These are phyloP conservation scores for Heteromurus nitidus DNA, from an alignment of 2,888 invertebrate genomes.

Conservation along the genomic window DNA sequence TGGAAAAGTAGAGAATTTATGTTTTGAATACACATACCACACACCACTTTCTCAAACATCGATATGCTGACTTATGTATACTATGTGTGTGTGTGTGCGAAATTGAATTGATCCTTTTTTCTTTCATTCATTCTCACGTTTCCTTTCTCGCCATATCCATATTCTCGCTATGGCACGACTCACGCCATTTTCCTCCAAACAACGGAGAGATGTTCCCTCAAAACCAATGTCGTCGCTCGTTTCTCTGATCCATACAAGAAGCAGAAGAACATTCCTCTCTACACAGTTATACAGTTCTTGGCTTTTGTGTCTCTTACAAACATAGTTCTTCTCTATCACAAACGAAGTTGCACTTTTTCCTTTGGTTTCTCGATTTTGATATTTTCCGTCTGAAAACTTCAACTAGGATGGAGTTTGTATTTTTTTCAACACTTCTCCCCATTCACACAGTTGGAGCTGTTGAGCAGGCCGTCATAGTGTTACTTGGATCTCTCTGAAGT, in stretches of 20 bases:
- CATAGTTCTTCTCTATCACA: too few relatives aligned
- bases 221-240: background rate
- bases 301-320: too few relatives aligned
- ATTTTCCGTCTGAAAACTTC: too few relatives aligned
- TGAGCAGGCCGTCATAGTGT: too few relatives aligned
- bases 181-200: background rate
- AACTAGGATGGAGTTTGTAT: too few relatives aligned
- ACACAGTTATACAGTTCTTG: too few relatives aligned
- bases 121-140: constrained; percentile 12
- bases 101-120: constrained; percentile 61
- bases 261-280: too few relatives aligned
- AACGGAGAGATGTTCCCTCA: background rate
- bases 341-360: too few relatives aligned
- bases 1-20: constrained; percentile 46
- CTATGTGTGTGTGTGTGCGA: constrained; percentile 10
- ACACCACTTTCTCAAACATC: constrained; percentile 45
- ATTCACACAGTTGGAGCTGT: too few relatives aligned
- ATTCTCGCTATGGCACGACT: background rate
- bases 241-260: background rate
- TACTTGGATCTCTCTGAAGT: too few relatives aligned
- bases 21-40: constrained; percentile 37
- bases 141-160: background rate
- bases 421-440: too few relatives aligned
- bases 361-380: too few relatives aligned
- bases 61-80: constrained; percentile 54